Percentiles rank a stretch among this genome's conserved stretches.
phyloP scores from a whole-genome alignment of 2,113 vertebrate genomes.

The Antennarius striatus region DNA sequence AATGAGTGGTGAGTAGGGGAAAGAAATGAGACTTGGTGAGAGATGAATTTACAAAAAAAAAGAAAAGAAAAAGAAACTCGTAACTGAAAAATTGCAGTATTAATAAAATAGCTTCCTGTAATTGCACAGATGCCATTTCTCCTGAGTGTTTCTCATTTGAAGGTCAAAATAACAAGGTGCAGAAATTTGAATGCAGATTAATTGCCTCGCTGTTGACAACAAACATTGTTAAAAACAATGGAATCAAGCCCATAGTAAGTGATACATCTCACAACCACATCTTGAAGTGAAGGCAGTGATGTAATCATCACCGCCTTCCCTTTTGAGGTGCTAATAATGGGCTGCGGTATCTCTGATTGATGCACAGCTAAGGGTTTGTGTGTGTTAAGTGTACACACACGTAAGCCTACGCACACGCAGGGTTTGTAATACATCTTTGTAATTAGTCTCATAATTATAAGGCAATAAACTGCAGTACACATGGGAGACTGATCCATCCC shows the following conservation, averaged over 20 bases:
- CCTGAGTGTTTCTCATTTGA: not conserved
- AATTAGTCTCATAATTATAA: constrained; percentile 80
- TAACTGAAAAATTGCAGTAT: constrained; percentile 26
- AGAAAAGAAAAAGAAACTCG: constrained; percentile 10
- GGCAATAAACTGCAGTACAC: constrained; percentile 73
- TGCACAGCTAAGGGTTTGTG: constrained; percentile 10
- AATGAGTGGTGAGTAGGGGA: constrained; percentile 28
- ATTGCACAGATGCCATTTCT: no score
- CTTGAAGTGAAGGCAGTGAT: constrained; percentile 27
- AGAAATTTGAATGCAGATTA: constrained; percentile 26
- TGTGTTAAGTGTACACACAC: constrained; percentile 7
- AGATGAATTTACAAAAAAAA: constrained; percentile 38
- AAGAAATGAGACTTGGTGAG: not conserved
- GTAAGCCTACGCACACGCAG: constrained; percentile 5
- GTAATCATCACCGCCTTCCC: constrained; percentile 55
- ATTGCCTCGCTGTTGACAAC: constrained; percentile 49
- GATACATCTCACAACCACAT: constrained; percentile 47
- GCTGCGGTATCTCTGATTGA: constrained; percentile 63
- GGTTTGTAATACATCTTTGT: constrained; percentile 70
- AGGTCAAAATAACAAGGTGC: constrained; percentile 11
- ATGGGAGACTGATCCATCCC: constrained; percentile 68
- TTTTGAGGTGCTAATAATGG: constrained; percentile 67
- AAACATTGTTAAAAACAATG: constrained; percentile 42
- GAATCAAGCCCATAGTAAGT: constrained; percentile 37
- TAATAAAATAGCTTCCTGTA: constrained; percentile 12